Evolutionary conservation across 2,113 vertebrate species (phyloP).

Genomic region (Sporophila hypoxantha): DNA sequence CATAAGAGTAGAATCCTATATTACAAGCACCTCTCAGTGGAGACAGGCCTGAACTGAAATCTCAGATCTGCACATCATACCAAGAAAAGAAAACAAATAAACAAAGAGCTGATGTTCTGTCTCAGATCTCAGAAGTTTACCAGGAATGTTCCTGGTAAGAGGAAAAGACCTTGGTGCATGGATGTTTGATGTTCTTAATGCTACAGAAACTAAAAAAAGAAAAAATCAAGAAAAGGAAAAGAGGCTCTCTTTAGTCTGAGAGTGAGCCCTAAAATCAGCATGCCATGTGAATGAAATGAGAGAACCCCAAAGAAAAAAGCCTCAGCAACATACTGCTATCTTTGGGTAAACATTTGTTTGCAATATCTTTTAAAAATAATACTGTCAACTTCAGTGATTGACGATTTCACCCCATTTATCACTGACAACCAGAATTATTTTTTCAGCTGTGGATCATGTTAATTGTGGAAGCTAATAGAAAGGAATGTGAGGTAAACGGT

Average conservation of each 20-base stretch:
- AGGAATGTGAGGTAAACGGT: slow-evolving; percentile 70
- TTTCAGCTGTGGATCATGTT: slow-evolving; percentile 76
- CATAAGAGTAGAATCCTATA: neutral
- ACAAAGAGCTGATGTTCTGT: neutral
- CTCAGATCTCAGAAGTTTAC: neutral
- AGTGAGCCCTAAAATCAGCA: neutral
- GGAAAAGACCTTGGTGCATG: neutral
- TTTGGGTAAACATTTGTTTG: slow-evolving; percentile 66
- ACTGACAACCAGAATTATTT: slow-evolving; percentile 68
- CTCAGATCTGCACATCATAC: neutral
- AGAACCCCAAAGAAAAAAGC: neutral
- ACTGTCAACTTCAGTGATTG: slow-evolving; percentile 46
- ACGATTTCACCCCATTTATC: slow-evolving; percentile 63
- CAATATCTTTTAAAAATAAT: slow-evolving; percentile 65
- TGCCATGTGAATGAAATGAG: neutral
- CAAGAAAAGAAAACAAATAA: neutral
- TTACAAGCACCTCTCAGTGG: neutral
- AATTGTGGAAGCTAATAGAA: slow-evolving; percentile 67
- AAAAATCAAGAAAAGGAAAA: neutral
- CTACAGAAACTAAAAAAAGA: neutral
- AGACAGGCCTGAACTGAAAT: neutral
- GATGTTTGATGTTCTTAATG: neutral
- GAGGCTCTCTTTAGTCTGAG: neutral
- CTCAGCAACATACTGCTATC: neutral
- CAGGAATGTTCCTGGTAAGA: neutral